Conservation (phyloP, 2,113 vertebrate genomes). For the Pachypanchax playfairii region DNA sequence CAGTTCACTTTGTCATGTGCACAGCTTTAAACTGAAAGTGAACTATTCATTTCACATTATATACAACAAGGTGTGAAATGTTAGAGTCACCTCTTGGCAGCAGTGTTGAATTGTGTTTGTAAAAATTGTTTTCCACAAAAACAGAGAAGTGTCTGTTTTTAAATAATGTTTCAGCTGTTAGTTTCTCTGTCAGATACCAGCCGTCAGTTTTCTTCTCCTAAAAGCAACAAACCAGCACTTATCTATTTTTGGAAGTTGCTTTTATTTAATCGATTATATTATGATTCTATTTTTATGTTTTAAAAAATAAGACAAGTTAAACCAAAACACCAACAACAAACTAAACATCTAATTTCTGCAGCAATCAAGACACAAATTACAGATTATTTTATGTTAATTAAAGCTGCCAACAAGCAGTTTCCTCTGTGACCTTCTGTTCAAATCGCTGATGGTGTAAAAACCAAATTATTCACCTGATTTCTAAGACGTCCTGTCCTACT, state of each 20-base stretch:
- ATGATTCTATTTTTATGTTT: too few species aligned
- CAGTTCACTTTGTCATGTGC: slow-evolving; percentile 38
- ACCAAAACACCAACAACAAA: too few species aligned
- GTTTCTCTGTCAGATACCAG: slow-evolving; percentile 36
- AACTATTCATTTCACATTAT: slow-evolving; percentile 60
- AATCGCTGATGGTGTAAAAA: background rate
- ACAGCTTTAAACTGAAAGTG: slow-evolving; percentile 50
- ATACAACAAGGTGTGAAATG: slow-evolving; percentile 40
- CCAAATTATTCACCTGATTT: background rate
- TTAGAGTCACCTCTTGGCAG: slow-evolving; percentile 52
- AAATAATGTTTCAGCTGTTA: slow-evolving; percentile 15
- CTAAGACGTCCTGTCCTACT: background rate
- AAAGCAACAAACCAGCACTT: too few species aligned
- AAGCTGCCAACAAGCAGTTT: background rate
- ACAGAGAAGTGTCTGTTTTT: slow-evolving; percentile 26
- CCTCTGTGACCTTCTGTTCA: background rate
- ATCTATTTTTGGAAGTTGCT: too few species aligned
- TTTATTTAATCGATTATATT: too few species aligned
- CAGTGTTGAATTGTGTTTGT: slow-evolving; percentile 58
- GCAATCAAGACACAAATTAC: background rate
- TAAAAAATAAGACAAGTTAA: too few species aligned
- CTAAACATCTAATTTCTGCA: slow-evolving; percentile 1
- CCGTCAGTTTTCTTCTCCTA: slow-evolving; percentile 3
- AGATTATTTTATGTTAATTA: background rate
- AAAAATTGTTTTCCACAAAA: slow-evolving; percentile 53